These are phyloP conservation scores for Ophiothrix spiculata DNA, from an alignment of 35 echinoderm and acorn worm species.

Conservation along the genomic window DNA sequence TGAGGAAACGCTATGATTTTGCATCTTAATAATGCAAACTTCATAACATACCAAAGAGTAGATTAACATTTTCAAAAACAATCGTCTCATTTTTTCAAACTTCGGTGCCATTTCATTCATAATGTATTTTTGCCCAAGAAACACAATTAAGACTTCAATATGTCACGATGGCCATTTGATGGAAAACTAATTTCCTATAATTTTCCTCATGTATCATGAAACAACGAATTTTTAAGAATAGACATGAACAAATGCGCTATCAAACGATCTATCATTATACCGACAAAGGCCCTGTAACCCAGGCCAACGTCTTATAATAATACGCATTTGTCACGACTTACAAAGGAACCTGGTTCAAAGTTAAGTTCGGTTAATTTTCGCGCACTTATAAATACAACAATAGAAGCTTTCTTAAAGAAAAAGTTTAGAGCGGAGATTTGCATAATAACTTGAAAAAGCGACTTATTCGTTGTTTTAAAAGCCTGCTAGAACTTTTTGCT, in stretches of 20 bases:
- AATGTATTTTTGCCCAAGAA: no score
- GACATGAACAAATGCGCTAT: neutral
- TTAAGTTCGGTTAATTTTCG: neutral
- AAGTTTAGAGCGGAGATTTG: neutral
- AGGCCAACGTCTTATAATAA: slow-evolving; percentile 12
- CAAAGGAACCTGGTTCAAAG: neutral
- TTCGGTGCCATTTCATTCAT: no score
- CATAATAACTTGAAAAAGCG: neutral
- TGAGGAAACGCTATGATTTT: no score
- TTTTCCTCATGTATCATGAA: slow-evolving; percentile 10
- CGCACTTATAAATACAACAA: neutral
- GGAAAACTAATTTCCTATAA: slow-evolving; percentile 11
- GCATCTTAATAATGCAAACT: no score
- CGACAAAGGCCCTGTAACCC: neutral
- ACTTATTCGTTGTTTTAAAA: neutral
- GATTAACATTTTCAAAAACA: no score
- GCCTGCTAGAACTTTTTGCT: neutral
- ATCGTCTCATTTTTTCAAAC: no score
- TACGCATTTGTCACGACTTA: neutral
- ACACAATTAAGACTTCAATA: slow-evolving; percentile 9
- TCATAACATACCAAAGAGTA: no score
- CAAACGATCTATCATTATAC: neutral
- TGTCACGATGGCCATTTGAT: neutral
- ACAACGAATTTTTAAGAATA: neutral
- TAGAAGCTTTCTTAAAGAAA: neutral